phyloP scores from a whole-genome alignment of 2,797 vertebrate genomes.

The Cynopterus sphinx region DNA sequence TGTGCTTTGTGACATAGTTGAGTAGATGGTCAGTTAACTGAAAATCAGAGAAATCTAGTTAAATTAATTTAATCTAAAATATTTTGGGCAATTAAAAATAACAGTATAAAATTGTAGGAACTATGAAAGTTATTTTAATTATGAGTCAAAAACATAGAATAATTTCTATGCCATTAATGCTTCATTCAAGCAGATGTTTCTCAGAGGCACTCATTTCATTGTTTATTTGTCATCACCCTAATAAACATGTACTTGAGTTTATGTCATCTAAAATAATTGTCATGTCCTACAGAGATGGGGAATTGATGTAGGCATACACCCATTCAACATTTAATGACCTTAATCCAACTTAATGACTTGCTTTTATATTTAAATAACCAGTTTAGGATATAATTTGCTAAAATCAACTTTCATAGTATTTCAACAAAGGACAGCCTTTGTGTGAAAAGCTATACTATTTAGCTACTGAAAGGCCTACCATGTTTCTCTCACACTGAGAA shows the following conservation, averaged over 20 bases:
- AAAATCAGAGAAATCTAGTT: slow-evolving; percentile 22
- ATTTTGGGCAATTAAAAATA: slow-evolving; percentile 30
- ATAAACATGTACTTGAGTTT: slow-evolving; percentile 49
- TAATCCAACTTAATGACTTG: slow-evolving; percentile 41
- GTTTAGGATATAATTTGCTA: slow-evolving; percentile 62
- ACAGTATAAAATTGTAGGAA: not conserved
- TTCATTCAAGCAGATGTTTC: slow-evolving; percentile 50
- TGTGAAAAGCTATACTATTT: slow-evolving; percentile 73
- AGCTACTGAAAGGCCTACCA: slow-evolving; percentile 51
- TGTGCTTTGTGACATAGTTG: not conserved
- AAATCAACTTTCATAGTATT: slow-evolving; percentile 59
- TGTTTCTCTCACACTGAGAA: slow-evolving; percentile 75
- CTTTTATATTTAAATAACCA: slow-evolving; percentile 64
- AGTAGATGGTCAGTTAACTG: not conserved
- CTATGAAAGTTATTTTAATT: slow-evolving; percentile 48
- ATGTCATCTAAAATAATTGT: slow-evolving; percentile 60
- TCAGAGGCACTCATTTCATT: slow-evolving; percentile 31
- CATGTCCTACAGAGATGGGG: not conserved
- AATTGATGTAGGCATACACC: not conserved
- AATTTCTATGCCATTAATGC: slow-evolving; percentile 20
- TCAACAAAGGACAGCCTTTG: slow-evolving; percentile 54
- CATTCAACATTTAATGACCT: slow-evolving; percentile 37
- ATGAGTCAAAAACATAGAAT: slow-evolving; percentile 32
- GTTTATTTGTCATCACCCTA: slow-evolving; percentile 56
- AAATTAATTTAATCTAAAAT: slow-evolving; percentile 33